Evolutionary conservation across 2,797 vertebrate species (phyloP).

Genomic region (Austrolebias charrua): DNA sequence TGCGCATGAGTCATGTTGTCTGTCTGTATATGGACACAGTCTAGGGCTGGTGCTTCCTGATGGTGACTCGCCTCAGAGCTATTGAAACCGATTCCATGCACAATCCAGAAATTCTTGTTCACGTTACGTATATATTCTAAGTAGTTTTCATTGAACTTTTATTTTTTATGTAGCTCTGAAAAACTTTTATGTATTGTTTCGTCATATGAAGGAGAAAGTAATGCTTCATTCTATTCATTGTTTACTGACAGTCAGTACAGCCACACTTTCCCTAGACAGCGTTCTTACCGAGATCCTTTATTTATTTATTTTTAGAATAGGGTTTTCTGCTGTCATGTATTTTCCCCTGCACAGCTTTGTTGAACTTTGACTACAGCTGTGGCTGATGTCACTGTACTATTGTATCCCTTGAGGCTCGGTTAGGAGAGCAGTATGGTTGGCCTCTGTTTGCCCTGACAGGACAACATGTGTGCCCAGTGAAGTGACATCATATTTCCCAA

Average conservation of each 20-base stretch:
- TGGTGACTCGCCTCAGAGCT: conserved; percentile 64
- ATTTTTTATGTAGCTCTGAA: conserved; percentile 11
- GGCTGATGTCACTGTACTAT: conserved; percentile 32
- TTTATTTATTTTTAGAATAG: conserved; percentile 9
- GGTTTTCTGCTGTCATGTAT: conserved; percentile 8
- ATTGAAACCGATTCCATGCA: conserved; percentile 67
- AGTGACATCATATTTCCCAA: conserved; percentile 71
- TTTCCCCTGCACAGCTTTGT: neutral
- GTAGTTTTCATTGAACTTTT: conserved; percentile 47
- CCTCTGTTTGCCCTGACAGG: conserved; percentile 31
- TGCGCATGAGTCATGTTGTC: conserved; percentile 70
- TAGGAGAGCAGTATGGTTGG: conserved; percentile 17
- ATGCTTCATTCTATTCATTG: neutral
- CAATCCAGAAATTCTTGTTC: conserved; percentile 72
- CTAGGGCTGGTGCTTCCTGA: conserved; percentile 57
- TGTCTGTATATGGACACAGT: conserved; percentile 65
- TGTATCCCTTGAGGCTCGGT: conserved; percentile 23
- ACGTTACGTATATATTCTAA: conserved; percentile 34
- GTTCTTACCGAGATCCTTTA: neutral
- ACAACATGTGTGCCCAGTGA: conserved; percentile 35
- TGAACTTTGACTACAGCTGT: conserved; percentile 24
- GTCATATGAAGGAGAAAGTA: neutral
- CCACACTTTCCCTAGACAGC: neutral
- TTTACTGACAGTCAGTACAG: neutral
- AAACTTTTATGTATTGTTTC: conserved; percentile 29